These are phyloP conservation scores for Uloborus diversus DNA, from an alignment of 1,140 invertebrate genomes.

Conservation along the genomic window DNA sequence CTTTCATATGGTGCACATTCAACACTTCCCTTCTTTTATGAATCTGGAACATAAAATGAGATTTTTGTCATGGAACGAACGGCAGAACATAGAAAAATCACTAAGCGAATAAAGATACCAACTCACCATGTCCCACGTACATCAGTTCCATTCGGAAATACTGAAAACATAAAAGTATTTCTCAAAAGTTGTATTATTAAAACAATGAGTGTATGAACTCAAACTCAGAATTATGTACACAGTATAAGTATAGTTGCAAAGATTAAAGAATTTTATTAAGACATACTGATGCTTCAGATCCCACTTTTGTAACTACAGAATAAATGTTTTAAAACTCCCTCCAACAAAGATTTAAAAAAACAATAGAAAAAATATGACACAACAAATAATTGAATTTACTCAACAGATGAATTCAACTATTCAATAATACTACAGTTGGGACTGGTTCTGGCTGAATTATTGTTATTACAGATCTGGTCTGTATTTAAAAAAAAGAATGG, in stretches of 20 bases:
- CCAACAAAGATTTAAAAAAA: background rate
- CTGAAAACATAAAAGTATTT: slow-evolving; percentile 62
- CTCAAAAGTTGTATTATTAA: slow-evolving; percentile 16
- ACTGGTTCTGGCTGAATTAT: no score
- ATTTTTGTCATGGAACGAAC: no score
- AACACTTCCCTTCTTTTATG: slow-evolving; percentile 59
- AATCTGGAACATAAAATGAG: slow-evolving; percentile 30
- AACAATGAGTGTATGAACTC: background rate
- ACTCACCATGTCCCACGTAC: slow-evolving; percentile 57
- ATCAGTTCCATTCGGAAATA: slow-evolving; percentile 63
- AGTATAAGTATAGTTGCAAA: background rate
- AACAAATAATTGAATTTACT: no score
- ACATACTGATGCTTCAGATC: no score
- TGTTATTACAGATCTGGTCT: no score
- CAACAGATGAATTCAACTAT: no score
- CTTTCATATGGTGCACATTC: slow-evolving; percentile 32
- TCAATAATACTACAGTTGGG: no score
- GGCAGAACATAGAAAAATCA: background rate
- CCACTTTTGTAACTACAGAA: no score
- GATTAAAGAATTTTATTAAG: background rate
- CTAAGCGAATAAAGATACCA: background rate
- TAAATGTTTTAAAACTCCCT: background rate
- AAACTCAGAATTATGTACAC: background rate
- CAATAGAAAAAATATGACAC: background rate
- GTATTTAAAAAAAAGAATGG: no score